Evolutionary conservation across 1,140 invertebrate genomes (phyloP), one percentile per base, ranked within the genome.

Genomic region (Camponotus pennsylvanicus): DNA sequence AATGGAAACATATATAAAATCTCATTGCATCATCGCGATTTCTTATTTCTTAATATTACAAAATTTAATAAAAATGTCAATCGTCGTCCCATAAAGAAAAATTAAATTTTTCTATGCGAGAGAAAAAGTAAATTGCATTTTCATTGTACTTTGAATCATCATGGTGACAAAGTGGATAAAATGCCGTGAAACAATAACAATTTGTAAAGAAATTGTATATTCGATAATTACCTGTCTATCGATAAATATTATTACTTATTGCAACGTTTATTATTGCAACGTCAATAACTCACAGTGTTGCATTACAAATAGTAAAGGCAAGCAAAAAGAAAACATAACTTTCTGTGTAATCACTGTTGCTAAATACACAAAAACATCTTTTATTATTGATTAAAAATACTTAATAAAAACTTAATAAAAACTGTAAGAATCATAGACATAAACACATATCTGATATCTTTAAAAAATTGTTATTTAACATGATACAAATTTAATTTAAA

Each of bases 201-300:
- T 42, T 13, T 34, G n/a, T 13, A 69, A 27, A 52, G 34, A 32
- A 40, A 13, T 40, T 32, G 18, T 3, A 21, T 2, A 15, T 42
- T 32, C 49, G 11, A 70, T 70, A 80, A 70, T 80, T 80, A 80
- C 34, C 64, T 59, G 45, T 66, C 64, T 59, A 70, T 66, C 42
- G 40, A 49, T 66, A 78, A 78, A 66, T 63, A 77, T 77, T 76
- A 61, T 61, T 75, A 75, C 4, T 75, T 57, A 40, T 61, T 63
- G 37, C 40, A 76, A 59, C 9, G 15, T 63, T 78, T 45, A 64
- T 61, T 61, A 34, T n/a, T 66, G 40, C 27, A 34, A 32, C 27
- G 15, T 78, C 27, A 66, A 37, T 64, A 32, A 21, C 21, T n/a
- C n/a, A 45, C n/a, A 15, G 11, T 27, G 27, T 34, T 27, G 18